phyloP scores from a whole-genome alignment of 1,140 invertebrate genomes.

The Eueides isabella region DNA sequence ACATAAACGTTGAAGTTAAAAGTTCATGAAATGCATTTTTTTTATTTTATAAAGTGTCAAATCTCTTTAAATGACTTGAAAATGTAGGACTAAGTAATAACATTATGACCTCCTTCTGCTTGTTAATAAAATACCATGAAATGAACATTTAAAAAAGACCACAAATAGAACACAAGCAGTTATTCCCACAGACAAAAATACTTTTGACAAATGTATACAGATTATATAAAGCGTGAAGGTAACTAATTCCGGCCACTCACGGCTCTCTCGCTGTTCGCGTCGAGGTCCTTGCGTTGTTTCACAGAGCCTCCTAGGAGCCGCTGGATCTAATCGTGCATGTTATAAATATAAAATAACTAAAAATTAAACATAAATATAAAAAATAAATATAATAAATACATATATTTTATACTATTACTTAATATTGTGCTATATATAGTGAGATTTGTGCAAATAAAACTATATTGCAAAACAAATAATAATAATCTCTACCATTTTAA shows the following conservation, averaged over 20 bases:
- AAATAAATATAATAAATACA: conserved; percentile 15
- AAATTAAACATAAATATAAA: conserved; percentile 30
- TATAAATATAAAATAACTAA: conserved; percentile 12
- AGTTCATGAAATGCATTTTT: too few relatives aligned
- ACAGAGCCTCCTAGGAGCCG: conserved; percentile 84
- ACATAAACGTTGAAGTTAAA: too few relatives aligned
- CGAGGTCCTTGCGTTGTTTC: conserved; percentile 83
- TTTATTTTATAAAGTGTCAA: too few relatives aligned
- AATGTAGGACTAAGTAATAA: neutral
- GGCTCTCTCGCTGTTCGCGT: conserved; percentile 83
- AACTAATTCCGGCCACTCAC: conserved; percentile 80
- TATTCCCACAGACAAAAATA: neutral
- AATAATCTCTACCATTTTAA: neutral
- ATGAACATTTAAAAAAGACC: too few relatives aligned
- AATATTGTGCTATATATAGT: neutral
- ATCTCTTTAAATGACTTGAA: too few relatives aligned
- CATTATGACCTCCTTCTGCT: neutral
- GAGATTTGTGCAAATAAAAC: neutral
- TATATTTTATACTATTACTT: neutral
- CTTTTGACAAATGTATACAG: neutral
- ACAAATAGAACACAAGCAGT: neutral
- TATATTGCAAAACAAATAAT: too few relatives aligned
- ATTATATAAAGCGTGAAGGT: neutral
- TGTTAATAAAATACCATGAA: neutral
- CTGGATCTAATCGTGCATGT: conserved; percentile 80